Evolutionary conservation across 2,113 vertebrate species (phyloP).

Genomic region (Halcyon malimbica): DNA sequence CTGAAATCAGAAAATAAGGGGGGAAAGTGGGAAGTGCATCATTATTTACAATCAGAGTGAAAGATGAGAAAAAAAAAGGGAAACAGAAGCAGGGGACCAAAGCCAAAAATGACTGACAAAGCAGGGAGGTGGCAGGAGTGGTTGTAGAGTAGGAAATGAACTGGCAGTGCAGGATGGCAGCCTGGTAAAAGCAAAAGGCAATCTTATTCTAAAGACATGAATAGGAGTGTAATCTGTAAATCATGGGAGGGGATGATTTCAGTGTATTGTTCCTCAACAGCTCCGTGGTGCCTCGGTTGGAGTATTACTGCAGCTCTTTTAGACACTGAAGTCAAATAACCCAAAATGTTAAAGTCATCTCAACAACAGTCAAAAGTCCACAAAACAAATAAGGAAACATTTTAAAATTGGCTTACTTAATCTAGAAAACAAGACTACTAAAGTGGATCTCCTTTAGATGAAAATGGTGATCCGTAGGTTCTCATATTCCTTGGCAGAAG

Average conservation of each 20-base stretch:
- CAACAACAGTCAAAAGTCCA: neutral
- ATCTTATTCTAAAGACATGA: neutral
- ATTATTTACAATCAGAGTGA: neutral
- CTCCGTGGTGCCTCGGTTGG: neutral
- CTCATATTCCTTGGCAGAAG: neutral
- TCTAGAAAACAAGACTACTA: neutral
- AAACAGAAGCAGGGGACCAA: neutral
- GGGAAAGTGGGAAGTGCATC: neutral
- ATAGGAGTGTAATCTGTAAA: neutral
- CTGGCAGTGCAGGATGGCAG: neutral
- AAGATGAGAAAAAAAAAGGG: neutral
- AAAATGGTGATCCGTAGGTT: neutral
- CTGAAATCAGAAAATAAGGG: conserved; percentile 52
- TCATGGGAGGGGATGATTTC: neutral
- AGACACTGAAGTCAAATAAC: neutral
- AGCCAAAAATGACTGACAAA: neutral
- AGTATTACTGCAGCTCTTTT: neutral
- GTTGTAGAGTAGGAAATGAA: neutral
- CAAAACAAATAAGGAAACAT: neutral
- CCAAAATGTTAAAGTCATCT: neutral
- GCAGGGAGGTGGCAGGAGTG: neutral
- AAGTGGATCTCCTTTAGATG: neutral
- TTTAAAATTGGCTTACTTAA: neutral
- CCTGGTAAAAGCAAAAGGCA: neutral
- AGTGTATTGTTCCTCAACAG: neutral